phyloP scores from a whole-genome alignment of 1,140 invertebrate genomes.

The Aphaenogaster floridana region DNA sequence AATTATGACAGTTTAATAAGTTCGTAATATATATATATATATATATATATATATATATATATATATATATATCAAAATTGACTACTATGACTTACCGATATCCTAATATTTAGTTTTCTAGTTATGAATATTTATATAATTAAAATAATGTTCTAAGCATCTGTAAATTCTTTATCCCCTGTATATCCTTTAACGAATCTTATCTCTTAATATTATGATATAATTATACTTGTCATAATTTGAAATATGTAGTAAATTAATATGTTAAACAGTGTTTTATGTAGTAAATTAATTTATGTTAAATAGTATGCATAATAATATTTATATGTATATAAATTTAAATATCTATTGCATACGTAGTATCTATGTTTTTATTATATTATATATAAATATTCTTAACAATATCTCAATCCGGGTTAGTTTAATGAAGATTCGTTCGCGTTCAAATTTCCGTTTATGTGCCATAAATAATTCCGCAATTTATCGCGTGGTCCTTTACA shows the following conservation, averaged over 20 bases:
- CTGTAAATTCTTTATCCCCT: no score
- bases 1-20: no score
- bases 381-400: neutral
- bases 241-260: neutral
- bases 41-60: no score
- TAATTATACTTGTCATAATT: neutral
- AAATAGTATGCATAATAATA: neutral
- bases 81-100: no score
- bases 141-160: neutral
- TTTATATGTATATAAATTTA: neutral
- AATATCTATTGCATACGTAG: neutral
- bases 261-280: neutral
- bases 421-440: slow-evolving; percentile 7
- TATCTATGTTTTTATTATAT: neutral
- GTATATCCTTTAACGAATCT: no score
- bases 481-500: slow-evolving; percentile 50
- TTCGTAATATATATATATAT: no score
- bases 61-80: no score
- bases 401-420: slow-evolving; percentile 15
- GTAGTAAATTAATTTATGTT: neutral
- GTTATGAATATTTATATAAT: no score
- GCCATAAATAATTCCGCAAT: slow-evolving; percentile 53
- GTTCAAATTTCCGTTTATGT: slow-evolving; percentile 50
- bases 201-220: neutral
- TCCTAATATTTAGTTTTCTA: no score